Percentiles rank a stretch among this genome's conserved stretches.
Evolutionary conservation across 2,113 vertebrate genomes (phyloP).

Genomic region (Coptodon rendalli): DNA sequence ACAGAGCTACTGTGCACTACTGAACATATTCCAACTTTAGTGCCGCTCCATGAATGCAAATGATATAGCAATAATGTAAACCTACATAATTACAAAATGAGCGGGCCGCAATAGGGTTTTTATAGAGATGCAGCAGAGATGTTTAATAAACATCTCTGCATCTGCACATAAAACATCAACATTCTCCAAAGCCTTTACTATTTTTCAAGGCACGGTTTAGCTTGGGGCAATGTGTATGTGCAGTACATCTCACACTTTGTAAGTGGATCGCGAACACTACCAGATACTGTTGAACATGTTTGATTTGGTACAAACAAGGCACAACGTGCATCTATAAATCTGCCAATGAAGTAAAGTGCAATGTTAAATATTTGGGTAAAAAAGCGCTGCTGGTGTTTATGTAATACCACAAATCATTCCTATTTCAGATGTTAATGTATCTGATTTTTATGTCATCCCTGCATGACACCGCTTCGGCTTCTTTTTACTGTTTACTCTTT

Average conservation of each 20-base stretch:
- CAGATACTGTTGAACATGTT: background rate
- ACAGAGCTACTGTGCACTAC: background rate
- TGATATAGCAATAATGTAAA: background rate
- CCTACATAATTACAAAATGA: background rate
- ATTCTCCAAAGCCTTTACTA: background rate
- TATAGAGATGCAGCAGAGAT: background rate
- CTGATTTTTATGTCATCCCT: background rate
- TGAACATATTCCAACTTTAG: background rate
- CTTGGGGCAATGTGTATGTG: background rate
- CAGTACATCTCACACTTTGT: background rate
- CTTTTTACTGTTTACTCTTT: constrained; percentile 13
- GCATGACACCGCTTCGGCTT: background rate
- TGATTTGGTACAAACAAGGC: background rate
- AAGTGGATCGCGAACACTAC: background rate
- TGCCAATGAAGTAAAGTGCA: background rate
- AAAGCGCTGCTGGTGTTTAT: background rate
- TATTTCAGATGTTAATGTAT: background rate
- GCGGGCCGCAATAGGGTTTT: background rate
- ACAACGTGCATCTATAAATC: background rate
- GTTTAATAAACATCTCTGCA: background rate
- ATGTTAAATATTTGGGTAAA: background rate
- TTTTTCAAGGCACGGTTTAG: background rate
- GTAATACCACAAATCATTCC: background rate
- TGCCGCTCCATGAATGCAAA: background rate
- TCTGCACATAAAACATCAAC: background rate